Base-by-base conservation (phyloP, 2,113 vertebrate genomes). In the Menidia beryllina region DNA sequence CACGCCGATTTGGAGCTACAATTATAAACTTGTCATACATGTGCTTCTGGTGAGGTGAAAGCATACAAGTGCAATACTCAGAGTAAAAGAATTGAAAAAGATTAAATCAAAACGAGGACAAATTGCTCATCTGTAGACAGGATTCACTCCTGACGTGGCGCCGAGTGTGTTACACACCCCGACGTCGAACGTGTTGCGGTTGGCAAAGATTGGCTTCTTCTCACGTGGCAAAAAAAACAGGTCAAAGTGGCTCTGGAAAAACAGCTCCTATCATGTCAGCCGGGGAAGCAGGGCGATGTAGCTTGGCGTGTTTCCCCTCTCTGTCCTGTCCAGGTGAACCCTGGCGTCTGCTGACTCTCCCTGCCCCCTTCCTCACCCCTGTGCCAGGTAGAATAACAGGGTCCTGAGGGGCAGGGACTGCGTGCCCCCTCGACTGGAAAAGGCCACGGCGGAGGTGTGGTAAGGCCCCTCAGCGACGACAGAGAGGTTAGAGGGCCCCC, bases 1-100 rank as follows among this genome's bases (percentile, higher is more conserved):
- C 88, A 87, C 57, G 62, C 78, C 62, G 80, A 84, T 85, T 89
- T 66, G 72, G 84, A 85, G 90, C 73, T 80, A 81, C 83, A 90
- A 91, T 92, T 90, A 88, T 87, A 88, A 89, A 88, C 87, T 86
- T 90, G 87, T 91, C 91, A 88, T 81, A 89, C 78, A 77, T 51
- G 71, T 88, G 86, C 90, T 84, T 87, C 83, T 80, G 83, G 70
- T 78, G 84, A 82, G 76, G 80, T 72, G 67, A 60, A 81, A 68
- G 68, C 84, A 84, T 85, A 56, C 69, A 79, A 77, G 83, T 87
- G 65, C 53, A 50, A 23, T 57, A 80, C 80, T 86, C 82, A 79
- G 58, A 77, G 72, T 53, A 38, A 52, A 39, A 39, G 48, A 48
- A 54, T 52, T 30, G 47, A 62, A 86, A 77, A 84, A 77, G 72